A percentile compares a stretch with the other conserved stretches of the same genome.
phyloP scores from a whole-genome alignment of 2,113 vertebrate genomes.

The Coracopsis vasa region DNA sequence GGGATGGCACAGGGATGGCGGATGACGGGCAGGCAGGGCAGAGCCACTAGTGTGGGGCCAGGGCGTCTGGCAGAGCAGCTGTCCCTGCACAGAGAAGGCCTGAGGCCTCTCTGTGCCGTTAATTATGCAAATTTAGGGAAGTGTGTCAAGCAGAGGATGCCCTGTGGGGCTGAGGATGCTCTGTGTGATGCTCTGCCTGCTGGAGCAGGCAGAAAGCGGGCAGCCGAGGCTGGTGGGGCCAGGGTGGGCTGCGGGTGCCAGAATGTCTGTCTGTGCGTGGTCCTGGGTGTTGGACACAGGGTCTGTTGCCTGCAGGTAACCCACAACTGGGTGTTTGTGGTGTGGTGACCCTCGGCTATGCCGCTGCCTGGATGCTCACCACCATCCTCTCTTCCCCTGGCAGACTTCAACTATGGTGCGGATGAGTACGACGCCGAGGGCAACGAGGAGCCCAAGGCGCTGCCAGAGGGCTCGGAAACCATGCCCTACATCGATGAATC shows the following conservation, averaged over 20 bases:
- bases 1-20: background rate
- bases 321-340: background rate
- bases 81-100: background rate
- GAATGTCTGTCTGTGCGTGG: fast-evolving
- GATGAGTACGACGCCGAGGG: constrained; percentile 94
- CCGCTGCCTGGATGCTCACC: constrained; percentile 60
- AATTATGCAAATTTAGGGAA: constrained; percentile 61
- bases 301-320: background rate
- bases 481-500: constrained; percentile 98
- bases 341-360: background rate
- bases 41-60: background rate
- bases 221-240: background rate
- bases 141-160: constrained; percentile 8
- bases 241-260: background rate
- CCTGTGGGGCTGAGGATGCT: background rate
- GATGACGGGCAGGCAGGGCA: background rate
- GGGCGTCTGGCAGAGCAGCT: constrained; percentile 29
- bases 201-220: background rate
- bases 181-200: background rate
- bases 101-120: background rate
- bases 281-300: fast-evolving
- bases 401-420: constrained; percentile 97
- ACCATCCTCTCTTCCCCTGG: constrained; percentile 62
- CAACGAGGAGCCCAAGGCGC: constrained; percentile 88
- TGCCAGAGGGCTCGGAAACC: constrained; percentile 91